A percentile compares a stretch with the other conserved stretches of the same genome.
Conservation (phyloP, 2,113 vertebrate species). For the Urocynchramus pylzowi region DNA sequence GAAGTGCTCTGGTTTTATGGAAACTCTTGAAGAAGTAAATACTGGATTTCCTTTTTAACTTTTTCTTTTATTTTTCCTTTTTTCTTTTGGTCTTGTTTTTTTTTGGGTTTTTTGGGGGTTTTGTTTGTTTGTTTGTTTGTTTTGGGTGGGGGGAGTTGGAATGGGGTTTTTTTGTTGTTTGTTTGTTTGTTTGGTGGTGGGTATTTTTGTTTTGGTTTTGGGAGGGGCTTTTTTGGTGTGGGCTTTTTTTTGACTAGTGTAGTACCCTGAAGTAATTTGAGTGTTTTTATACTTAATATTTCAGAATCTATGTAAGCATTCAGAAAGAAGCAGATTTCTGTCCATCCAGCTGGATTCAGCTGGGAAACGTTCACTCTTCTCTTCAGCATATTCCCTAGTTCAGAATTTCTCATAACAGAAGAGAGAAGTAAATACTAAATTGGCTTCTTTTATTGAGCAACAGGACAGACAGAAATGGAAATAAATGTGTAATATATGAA, state of each 20-base stretch:
- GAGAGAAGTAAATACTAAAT: not conserved
- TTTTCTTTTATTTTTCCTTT: not conserved
- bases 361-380: not conserved
- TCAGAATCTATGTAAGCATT: not conserved
- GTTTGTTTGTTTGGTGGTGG: not conserved
- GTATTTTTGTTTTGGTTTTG: not conserved
- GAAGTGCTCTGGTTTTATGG: not conserved
- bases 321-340: not conserved
- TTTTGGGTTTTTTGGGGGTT: not conserved
- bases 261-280: not conserved
- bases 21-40: not conserved
- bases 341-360: not conserved
- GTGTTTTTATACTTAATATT: not conserved
- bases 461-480: not conserved
- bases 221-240: not conserved
- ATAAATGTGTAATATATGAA: not conserved
- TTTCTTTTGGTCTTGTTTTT: not conserved
- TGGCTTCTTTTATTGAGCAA: not conserved
- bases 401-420: not conserved
- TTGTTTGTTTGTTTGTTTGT: too few relatives aligned
- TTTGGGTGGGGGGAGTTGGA: rapidly evolving
- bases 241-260: rapidly evolving
- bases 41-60: not conserved
- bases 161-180: not conserved
- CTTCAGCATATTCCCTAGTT: not conserved